Evolutionary conservation across 2,888 invertebrate species (phyloP), one percentile per base, ranked within the genome.

Genomic region (Drosophila quinaria): DNA sequence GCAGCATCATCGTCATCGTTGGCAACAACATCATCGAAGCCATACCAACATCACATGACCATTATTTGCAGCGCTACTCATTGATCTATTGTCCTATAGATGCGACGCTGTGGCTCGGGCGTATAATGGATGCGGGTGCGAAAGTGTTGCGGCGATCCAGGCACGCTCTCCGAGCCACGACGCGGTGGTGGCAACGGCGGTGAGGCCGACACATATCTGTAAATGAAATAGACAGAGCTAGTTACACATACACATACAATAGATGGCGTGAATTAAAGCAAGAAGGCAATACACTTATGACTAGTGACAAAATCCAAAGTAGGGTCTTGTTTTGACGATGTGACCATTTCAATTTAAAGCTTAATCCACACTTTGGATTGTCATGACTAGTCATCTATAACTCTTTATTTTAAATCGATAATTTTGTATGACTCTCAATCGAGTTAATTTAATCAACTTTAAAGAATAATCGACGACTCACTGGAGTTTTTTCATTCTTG

Each of bases 121-220:
- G 94, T 94, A 80, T 94, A 94, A 80, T 94, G 94, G 70, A 94
- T 94, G 72, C 95, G 94, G 15, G 95, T 94, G 72, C 95, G 94
- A 63, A 95, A 93, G 87, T 95, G 95, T 78, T 93, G 95, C 15
- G 96, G 96, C 56, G 95, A 95, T 47, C 95, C 95, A 22, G 96
- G 95, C 62, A 95, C 95, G 89, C 95, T 95, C 91, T 95, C 95
- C 2, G 95, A 95, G 22, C 95, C 93, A 68, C 95, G 94, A 65
- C 95, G 86, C 46, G 93, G 93, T 47, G 93, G 93, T 42, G 93
- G 93, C 76, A 92, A 73, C 19, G 93, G 93, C 10, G 93, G 93
- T 42, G 94, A 94, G 73, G 93, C 93, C 88, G 93, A 94, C 78
- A 93, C 93, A 91, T 93, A 93, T 77, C 92, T 93, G 35, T 15